Evolutionary conservation across 2,797 vertebrate genomes (phyloP).

Genomic region (Microhierax caerulescens): DNA sequence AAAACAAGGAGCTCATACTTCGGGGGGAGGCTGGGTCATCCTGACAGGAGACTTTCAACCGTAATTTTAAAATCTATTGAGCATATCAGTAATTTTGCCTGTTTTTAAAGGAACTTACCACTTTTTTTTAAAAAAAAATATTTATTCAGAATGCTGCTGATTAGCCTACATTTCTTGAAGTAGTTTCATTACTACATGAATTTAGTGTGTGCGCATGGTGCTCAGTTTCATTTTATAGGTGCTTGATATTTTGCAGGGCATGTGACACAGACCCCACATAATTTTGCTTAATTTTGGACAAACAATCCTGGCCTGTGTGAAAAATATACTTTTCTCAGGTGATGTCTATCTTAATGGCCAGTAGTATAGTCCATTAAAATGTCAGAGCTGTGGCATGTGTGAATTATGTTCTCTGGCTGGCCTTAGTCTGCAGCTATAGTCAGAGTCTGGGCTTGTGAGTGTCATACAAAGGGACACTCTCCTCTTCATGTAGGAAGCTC

Average conservation of each 20-base stretch:
- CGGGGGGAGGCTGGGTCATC: constrained; percentile 12
- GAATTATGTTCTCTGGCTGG: background rate
- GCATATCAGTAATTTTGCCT: constrained; percentile 14
- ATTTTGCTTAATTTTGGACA: background rate
- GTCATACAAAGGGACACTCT: background rate
- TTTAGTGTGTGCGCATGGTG: background rate
- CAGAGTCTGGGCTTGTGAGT: background rate
- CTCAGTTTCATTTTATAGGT: background rate
- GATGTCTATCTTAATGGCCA: background rate
- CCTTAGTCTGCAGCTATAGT: background rate
- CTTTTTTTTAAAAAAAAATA: background rate
- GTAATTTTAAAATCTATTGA: background rate
- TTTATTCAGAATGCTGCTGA: background rate
- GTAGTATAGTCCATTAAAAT: background rate
- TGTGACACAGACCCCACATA: background rate
- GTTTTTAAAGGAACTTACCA: background rate
- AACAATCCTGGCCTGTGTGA: background rate
- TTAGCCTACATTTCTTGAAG: background rate
- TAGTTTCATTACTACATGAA: background rate
- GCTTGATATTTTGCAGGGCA: background rate
- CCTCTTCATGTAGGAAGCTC: background rate
- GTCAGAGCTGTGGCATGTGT: background rate
- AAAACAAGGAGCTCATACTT: constrained; percentile 63
- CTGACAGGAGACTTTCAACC: constrained; percentile 16
- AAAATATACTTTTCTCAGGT: background rate